Evolutionary conservation across 2,113 vertebrate genomes (phyloP).

Genomic region (Zosterops hypoxanthus): DNA sequence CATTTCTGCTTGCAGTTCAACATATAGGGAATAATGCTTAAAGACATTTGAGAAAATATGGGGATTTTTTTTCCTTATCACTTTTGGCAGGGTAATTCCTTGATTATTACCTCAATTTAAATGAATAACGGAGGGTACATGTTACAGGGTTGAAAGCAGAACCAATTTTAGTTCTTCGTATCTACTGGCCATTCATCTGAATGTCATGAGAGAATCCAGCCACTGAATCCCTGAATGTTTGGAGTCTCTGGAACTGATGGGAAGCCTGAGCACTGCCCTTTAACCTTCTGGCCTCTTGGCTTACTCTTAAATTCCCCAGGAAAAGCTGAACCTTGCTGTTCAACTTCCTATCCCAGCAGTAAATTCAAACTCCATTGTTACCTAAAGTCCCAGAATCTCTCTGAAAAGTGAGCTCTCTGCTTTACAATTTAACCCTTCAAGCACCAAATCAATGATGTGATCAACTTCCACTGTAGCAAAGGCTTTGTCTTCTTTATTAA

Average conservation of each 20-base stretch:
- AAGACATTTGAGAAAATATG: background rate
- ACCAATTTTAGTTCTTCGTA: background rate
- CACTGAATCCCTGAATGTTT: slow-evolving; percentile 22
- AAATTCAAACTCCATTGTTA: slow-evolving; percentile 30
- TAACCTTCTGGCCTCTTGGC: slow-evolving; percentile 53
- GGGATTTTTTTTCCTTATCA: background rate
- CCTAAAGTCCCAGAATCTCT: slow-evolving; percentile 1
- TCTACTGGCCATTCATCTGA: slow-evolving; percentile 34
- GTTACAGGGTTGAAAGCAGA: background rate
- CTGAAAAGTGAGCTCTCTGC: background rate
- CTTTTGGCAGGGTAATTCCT: background rate
- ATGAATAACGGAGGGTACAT: background rate
- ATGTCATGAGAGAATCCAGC: slow-evolving; percentile 10
- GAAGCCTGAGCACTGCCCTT: slow-evolving; percentile 43
- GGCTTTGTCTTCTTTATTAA: background rate
- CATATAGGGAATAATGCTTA: background rate
- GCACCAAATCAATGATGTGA: background rate
- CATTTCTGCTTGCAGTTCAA: background rate
- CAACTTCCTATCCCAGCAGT: slow-evolving; percentile 45
- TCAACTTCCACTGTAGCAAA: background rate
- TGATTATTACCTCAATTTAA: background rate
- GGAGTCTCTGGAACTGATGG: background rate
- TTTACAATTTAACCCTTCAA: slow-evolving; percentile 9
- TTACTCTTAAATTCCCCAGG: slow-evolving; percentile 25
- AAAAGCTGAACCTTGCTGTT: slow-evolving; percentile 33